Base-by-base conservation (phyloP, 2,888 invertebrate species). In the Aplocera efformata region DNA sequence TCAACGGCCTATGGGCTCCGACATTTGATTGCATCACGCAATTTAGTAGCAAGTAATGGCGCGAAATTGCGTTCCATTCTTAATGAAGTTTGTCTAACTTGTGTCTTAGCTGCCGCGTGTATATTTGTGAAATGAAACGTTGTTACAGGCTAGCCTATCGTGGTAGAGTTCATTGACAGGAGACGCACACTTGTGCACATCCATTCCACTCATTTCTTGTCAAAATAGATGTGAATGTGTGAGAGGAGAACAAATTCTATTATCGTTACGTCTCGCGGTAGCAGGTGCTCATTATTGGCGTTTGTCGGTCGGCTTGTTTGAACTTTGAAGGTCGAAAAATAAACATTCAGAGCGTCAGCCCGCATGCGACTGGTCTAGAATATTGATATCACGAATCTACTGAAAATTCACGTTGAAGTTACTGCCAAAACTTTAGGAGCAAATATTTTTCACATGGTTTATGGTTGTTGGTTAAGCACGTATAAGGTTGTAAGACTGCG, bases 241-340 rank as follows among this genome's bases (percentile, higher is more conserved):
- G 75, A 74, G 43, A 49, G 55, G n/a, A 49, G 35, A 46, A 53
- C 56, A 47, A 22, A 26, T 50, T 54, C 71, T 69, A 84, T 80
- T 81, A 72, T 79, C 81, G 73, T 70, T 48, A 50, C 66, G 72
- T 78, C 66, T 75, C 73, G 58, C 70, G 70, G 83, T 69, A 77
- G 75, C 86, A 85, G 86, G 84, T 86, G 86, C 63, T 60, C 61
- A 75, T 78, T 69, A 85, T 81, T 79, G 72, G 64, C 67, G 61
- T 75, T 76, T 67, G 71, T 70, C 72, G 67, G 72, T 67, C 66
- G 67, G 56, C 71, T 39, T 63, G 72, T 72, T 76, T 79, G 73
- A 81, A 83, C 79, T 82, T 80, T 79, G 79, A 86, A 86, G 84
- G 86, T 85, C 79, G 72, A 82, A 80, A 84, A 83, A 72, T 72